phyloP scores from a whole-genome alignment of 1,140 invertebrate genomes.

The Atta colombica region DNA sequence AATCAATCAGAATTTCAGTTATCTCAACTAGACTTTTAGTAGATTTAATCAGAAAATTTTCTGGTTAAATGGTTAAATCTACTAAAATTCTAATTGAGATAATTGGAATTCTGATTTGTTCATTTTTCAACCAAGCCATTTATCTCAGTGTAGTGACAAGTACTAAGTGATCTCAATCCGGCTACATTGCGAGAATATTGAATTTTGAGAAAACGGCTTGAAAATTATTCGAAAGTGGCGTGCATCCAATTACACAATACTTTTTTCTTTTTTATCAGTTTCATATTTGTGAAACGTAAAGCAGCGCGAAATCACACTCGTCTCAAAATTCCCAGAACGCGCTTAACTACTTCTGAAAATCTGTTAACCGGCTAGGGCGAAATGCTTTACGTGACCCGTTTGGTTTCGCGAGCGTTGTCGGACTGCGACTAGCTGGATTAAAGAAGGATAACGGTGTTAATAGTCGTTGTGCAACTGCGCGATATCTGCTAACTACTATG shows the following conservation, averaged over 20 bases:
- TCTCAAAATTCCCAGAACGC: constrained; percentile 54
- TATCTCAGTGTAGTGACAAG: too few relatives aligned
- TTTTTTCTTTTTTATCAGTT: constrained; percentile 24
- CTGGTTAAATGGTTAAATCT: too few relatives aligned
- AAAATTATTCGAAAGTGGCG: constrained; percentile 32
- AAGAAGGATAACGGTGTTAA: constrained; percentile 56
- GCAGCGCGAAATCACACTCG: constrained; percentile 25
- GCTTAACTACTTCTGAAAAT: constrained; percentile 62
- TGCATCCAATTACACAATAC: constrained; percentile 22
- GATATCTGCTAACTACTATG: constrained; percentile 49
- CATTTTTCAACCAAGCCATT: too few relatives aligned
- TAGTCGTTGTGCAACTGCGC: constrained; percentile 45
- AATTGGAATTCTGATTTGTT: too few relatives aligned
- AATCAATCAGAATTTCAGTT: too few relatives aligned
- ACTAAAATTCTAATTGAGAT: too few relatives aligned
- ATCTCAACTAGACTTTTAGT: too few relatives aligned
- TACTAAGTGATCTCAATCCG: too few relatives aligned
- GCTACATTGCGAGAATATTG: not conserved
- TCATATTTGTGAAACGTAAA: constrained; percentile 38
- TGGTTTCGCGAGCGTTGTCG: constrained; percentile 28
- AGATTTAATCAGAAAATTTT: too few relatives aligned
- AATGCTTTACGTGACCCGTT: constrained; percentile 52
- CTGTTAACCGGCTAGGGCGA: constrained; percentile 51
- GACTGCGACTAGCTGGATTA: constrained; percentile 41
- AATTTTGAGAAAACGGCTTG: constrained; percentile 49